These are phyloP conservation scores for Dorcus hopei DNA, from an alignment of 2,888 invertebrate genomes.

Conservation along the genomic window DNA sequence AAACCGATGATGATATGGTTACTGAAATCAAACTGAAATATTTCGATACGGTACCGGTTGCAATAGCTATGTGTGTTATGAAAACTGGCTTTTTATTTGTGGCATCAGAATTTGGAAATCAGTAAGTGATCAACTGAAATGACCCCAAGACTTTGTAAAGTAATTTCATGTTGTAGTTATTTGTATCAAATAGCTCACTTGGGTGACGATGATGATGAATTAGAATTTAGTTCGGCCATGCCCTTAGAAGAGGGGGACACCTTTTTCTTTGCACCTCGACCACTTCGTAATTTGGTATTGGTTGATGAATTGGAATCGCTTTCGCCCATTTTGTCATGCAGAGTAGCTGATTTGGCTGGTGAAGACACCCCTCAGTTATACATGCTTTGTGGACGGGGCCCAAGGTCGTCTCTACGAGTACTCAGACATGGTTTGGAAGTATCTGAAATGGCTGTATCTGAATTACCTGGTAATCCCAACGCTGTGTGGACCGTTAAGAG, in stretches of 20 bases:
- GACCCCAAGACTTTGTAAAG: not conserved
- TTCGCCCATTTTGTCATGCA: slow-evolving; percentile 81
- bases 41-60: slow-evolving; percentile 98
- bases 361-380: slow-evolving; percentile 99
- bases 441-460: slow-evolving; percentile 99
- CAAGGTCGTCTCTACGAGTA: slow-evolving; percentile 89
- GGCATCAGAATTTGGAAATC: slow-evolving; percentile 98
- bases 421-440: slow-evolving; percentile 97
- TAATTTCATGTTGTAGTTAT: slow-evolving; percentile 60
- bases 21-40: slow-evolving; percentile 98
- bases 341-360: slow-evolving; percentile 89
- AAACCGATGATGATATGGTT: slow-evolving; percentile 96
- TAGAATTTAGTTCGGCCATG: slow-evolving; percentile 98
- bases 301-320: slow-evolving; percentile 97
- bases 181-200: slow-evolving; percentile 98
- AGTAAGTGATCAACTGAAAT: slow-evolving; percentile 69
- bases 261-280: slow-evolving; percentile 95
- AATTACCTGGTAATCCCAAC: slow-evolving; percentile 98
- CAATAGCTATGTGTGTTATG: slow-evolving; percentile 94
- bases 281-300: slow-evolving; percentile 88
- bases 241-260: slow-evolving; percentile 98
- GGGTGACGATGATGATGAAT: slow-evolving; percentile 98
- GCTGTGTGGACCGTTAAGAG: slow-evolving; percentile 99
- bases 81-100: slow-evolving; percentile 99
- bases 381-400: slow-evolving; percentile 92